Conservation (phyloP, 2,888 invertebrate genomes). For the Drosophila borealis region DNA sequence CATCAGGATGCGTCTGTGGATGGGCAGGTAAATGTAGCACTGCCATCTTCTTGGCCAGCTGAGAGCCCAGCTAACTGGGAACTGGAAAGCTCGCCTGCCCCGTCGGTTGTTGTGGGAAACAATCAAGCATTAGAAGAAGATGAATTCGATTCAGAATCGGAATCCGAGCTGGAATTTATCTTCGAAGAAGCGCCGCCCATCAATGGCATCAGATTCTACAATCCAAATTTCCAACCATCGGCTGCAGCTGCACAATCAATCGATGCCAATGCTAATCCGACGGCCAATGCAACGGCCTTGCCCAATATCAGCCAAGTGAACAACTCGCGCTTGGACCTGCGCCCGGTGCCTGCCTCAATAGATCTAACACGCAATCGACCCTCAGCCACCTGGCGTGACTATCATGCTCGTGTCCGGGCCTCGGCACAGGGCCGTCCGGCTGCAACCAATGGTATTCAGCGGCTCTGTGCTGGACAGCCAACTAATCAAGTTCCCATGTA, state of each 20-base stretch:
- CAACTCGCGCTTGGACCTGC: slow-evolving; percentile 14
- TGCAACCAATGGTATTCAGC: neutral
- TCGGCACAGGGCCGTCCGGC: neutral
- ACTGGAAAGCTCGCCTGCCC: neutral
- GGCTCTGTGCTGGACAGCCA: slow-evolving; percentile 20
- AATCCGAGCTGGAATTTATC: neutral
- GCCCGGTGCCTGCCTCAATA: slow-evolving; percentile 26
- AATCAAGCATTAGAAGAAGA: neutral
- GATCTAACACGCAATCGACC: slow-evolving; percentile 20
- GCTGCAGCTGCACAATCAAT: neutral
- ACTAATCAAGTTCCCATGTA: neutral
- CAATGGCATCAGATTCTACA: neutral
- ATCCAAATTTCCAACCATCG: neutral
- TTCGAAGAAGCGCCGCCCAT: neutral
- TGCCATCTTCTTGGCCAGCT: slow-evolving; percentile 1
- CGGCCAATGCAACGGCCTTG: neutral
- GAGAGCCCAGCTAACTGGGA: neutral
- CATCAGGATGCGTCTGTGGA: neutral
- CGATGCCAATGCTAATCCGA: neutral
- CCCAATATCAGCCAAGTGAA: neutral
- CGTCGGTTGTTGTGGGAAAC: too few relatives aligned
- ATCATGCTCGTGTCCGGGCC: slow-evolving; percentile 2
- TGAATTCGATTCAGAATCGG: neutral
- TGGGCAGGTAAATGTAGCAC: neutral
- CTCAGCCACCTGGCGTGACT: slow-evolving; percentile 7